Evolutionary conservation across 1,140 invertebrate genomes (phyloP).

Genomic region (Pseudomyrmex pallidus): DNA sequence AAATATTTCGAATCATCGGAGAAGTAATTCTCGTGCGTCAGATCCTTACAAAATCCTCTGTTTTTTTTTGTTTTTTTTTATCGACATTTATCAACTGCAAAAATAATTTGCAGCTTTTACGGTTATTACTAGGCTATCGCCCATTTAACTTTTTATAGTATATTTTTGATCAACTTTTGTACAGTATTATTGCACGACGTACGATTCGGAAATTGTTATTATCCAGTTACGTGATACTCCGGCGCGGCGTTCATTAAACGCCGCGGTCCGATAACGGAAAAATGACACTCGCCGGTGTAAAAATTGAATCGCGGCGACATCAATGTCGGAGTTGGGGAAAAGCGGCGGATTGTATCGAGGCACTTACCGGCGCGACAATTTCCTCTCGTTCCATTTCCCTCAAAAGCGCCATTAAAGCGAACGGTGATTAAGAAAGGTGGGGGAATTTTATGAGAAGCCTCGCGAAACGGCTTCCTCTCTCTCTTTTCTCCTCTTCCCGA

Average conservation of each 20-base stretch:
- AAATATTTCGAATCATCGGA: conserved; percentile 42
- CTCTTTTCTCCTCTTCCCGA: neutral
- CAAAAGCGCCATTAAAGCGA: conserved; percentile 39
- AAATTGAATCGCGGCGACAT: neutral
- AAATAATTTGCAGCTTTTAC: conserved; percentile 43
- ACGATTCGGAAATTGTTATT: conserved; percentile 31
- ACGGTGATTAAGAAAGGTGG: conserved; percentile 44
- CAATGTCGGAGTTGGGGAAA: neutral
- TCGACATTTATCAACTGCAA: neutral
- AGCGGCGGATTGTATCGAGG: conserved; percentile 9
- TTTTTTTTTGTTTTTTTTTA: neutral
- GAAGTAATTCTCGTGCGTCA: conserved; percentile 37
- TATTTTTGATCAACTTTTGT: too few relatives aligned
- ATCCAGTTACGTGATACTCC: neutral
- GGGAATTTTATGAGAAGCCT: conserved; percentile 31
- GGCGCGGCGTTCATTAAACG: conserved; percentile 18
- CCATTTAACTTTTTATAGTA: conserved; percentile 20
- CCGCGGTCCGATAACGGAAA: neutral
- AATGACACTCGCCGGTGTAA: neutral
- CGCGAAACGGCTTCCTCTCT: conserved; percentile 3
- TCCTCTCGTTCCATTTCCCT: conserved; percentile 11
- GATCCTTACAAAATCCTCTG: neutral
- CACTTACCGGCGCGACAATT: conserved; percentile 13
- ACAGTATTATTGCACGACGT: neutral
- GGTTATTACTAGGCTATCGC: conserved; percentile 16